These are phyloP conservation scores for Siniperca obscura DNA, from an alignment of 2,797 vertebrate genomes.

Conservation along the genomic window DNA sequence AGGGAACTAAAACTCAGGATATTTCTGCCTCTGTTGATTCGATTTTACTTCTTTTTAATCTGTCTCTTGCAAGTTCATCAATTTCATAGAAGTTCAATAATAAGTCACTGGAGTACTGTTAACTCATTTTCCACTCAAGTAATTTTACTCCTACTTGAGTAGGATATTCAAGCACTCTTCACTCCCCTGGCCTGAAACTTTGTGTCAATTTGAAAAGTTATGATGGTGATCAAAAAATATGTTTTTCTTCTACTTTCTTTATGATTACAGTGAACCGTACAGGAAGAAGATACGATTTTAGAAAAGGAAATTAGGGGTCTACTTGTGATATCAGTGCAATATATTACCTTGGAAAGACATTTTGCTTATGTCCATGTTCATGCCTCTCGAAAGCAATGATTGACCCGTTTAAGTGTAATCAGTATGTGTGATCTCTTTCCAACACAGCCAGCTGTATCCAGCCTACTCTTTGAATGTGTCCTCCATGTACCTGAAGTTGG, in stretches of 20 bases:
- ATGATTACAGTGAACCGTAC: not conserved
- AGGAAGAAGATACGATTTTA: not conserved
- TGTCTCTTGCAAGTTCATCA: not conserved
- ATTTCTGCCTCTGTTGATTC: not conserved
- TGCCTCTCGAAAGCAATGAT: not conserved
- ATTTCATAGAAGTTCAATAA: not conserved
- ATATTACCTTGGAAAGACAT: not conserved
- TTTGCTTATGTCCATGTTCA: not conserved
- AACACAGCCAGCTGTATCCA: constrained; percentile 90
- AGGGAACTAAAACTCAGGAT: not conserved
- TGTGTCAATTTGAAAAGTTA: not conserved
- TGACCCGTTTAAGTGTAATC: not conserved
- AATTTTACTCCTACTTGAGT: not conserved
- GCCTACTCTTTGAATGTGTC: constrained; percentile 94
- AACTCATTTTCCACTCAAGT: not conserved
- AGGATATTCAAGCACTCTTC: not conserved
- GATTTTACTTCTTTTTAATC: not conserved
- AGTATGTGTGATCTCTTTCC: not conserved
- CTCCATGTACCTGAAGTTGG: constrained; percentile 96
- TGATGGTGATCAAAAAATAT: not conserved
- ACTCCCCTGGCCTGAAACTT: not conserved
- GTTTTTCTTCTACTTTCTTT: not conserved
- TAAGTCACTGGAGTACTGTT: not conserved
- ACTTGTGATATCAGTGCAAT: not conserved
- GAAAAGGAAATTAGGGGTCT: not conserved